These are phyloP conservation scores for Cacoxenus indagator DNA, from an alignment of 2,888 invertebrate species.

Conservation along the genomic window DNA sequence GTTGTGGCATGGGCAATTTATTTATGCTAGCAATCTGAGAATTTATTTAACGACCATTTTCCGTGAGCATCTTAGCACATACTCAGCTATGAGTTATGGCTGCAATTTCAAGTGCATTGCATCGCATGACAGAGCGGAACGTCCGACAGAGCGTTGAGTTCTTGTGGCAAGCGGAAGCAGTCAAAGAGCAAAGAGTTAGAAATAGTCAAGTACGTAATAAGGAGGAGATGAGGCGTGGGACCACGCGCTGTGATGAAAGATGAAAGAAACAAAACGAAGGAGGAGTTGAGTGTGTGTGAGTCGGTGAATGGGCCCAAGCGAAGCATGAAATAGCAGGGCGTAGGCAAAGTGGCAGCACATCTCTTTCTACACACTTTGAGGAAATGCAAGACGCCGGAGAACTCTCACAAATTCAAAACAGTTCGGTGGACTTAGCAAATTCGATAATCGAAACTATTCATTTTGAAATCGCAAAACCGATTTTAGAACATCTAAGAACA, in stretches of 20 bases:
- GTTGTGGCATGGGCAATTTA: constrained; percentile 11
- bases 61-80: constrained; percentile 52
- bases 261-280: not conserved
- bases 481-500: too few species aligned
- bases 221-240: not conserved
- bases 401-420: too few species aligned
- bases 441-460: too few species aligned
- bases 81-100: constrained; percentile 46
- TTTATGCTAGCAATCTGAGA: constrained; percentile 42
- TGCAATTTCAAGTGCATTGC: constrained; percentile 38
- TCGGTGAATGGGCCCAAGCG: not conserved
- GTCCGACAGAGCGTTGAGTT: constrained; percentile 12
- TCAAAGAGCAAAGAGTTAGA: not conserved
- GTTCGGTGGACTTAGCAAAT: too few species aligned
- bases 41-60: constrained; percentile 45
- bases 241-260: not conserved
- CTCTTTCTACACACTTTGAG: too few species aligned
- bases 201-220: not conserved
- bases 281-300: not conserved
- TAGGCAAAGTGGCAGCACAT: too few species aligned
- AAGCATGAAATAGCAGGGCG: not conserved
- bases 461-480: too few species aligned
- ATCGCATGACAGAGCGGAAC: not conserved
- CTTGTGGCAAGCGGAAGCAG: not conserved
- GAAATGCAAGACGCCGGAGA: too few species aligned